Percentiles rank a stretch among this genome's conserved stretches.
Conservation (phyloP, 2,888 invertebrate genomes). For the Villa cingulata region DNA sequence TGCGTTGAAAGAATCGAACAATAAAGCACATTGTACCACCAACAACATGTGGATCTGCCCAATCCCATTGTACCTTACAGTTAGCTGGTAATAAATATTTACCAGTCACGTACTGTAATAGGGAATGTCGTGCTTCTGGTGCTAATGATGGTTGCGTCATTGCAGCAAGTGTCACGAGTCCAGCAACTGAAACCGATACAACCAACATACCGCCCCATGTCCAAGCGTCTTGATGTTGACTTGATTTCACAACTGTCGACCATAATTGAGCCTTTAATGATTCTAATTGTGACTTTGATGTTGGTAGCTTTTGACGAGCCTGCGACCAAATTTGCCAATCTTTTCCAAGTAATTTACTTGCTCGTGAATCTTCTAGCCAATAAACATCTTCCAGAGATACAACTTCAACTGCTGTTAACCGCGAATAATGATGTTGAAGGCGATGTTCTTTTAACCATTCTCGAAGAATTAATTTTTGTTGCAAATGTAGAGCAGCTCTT, state of each 20-base stretch:
- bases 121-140: constrained; percentile 79
- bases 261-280: constrained; percentile 68
- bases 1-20: constrained; percentile 80
- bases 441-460: constrained; percentile 71
- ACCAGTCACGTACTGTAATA: constrained; percentile 82
- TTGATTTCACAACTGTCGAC: constrained; percentile 74
- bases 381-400: constrained; percentile 80
- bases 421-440: constrained; percentile 58
- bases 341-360: constrained; percentile 61
- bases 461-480: constrained; percentile 69
- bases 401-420: constrained; percentile 64
- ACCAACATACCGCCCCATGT: constrained; percentile 88
- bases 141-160: constrained; percentile 83
- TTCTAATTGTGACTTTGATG: constrained; percentile 64
- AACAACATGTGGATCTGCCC: constrained; percentile 79
- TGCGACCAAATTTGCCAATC: constrained; percentile 68
- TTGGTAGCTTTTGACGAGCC: constrained; percentile 68
- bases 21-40: constrained; percentile 87
- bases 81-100: constrained; percentile 80
- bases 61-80: constrained; percentile 71
- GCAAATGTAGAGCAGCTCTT: constrained; percentile 64
- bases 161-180: constrained; percentile 75
- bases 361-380: constrained; percentile 73
- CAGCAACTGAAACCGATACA: constrained; percentile 78
- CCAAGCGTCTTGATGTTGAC: constrained; percentile 80